Evolutionary conservation across 2,797 vertebrate genomes (phyloP), one percentile per base, ranked within the genome.

Genomic region (Enteromius radiatus): DNA sequence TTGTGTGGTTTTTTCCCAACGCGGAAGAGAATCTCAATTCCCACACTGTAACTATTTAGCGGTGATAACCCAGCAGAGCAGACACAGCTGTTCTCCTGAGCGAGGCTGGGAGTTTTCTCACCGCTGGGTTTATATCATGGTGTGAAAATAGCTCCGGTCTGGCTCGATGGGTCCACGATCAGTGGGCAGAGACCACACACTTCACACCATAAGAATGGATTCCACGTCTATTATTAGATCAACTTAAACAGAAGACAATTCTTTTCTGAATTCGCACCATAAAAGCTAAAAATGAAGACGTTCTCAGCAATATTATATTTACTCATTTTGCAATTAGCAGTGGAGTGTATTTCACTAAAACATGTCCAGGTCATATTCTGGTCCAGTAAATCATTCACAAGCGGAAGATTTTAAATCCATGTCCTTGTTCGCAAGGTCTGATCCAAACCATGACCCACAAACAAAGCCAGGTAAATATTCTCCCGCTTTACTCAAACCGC

Each of bases 131-230:
- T 77, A 81, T 70, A 76, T 71, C 54, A 63, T 7, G 21, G 75
- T 78, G 56, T 85, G 80, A 78, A 85, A 81, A 81, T 69, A 84
- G 56, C 65, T 80, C 61, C 28, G 64, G 59, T 11, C 63, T 80
- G 63, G n/a, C 31, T 41, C 23, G 31, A n/a, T 17, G 28, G 23
- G 56, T 63, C 21, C 68, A 43, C 31, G 21, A 69, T 59, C 49
- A 36, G 26, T 47, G 52, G 64, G 21, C 64, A 45, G 28, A 69
- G 73, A 69, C 47, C 71, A 82, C 63, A 56, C 73, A 76, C 23
- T 67, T 31, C 47, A 76, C 31, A 65, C 59, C n/a, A 65, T 28
- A 54, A 36, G 45, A 67, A 70, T 12, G 38, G 28, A 73, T 7
- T 15, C 52, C 52, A 64, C 4, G 26, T 80, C 33, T 80, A 56